Evolutionary conservation across 2,797 vertebrate genomes (phyloP).

Genomic region (Mormyrops attenuatus): DNA sequence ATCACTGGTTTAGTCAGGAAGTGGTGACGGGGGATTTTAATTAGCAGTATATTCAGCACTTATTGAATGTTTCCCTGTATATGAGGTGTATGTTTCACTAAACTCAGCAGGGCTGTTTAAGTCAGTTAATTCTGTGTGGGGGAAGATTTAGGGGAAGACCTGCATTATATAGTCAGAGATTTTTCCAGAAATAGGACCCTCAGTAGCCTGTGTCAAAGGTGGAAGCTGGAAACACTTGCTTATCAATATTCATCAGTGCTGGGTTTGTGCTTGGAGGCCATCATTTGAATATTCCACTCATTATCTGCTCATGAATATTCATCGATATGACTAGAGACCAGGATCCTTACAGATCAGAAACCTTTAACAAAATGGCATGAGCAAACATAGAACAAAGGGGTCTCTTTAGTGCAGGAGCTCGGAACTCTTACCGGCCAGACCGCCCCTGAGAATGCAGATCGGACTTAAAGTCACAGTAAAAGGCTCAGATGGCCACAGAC

Average conservation of each 20-base stretch:
- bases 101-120: neutral
- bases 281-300: neutral
- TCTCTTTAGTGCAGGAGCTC: neutral
- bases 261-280: neutral
- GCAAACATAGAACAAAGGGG: neutral
- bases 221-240: neutral
- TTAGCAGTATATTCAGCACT: neutral
- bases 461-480: neutral
- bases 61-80: neutral
- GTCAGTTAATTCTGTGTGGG: neutral
- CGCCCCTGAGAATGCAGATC: neutral
- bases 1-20: neutral
- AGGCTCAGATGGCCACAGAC: neutral
- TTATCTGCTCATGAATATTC: constrained; percentile 8
- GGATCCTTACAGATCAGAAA: neutral
- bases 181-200: neutral
- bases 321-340: neutral
- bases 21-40: neutral
- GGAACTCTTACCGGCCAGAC: too few relatives aligned
- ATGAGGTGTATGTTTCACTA: neutral
- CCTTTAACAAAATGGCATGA: neutral
- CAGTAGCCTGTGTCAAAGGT: neutral
- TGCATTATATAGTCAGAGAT: neutral
- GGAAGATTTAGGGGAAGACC: neutral
- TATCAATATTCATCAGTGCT: constrained; percentile 1